Conservation (phyloP, 2,888 invertebrate genomes). For the Tetranychus truncatus region DNA sequence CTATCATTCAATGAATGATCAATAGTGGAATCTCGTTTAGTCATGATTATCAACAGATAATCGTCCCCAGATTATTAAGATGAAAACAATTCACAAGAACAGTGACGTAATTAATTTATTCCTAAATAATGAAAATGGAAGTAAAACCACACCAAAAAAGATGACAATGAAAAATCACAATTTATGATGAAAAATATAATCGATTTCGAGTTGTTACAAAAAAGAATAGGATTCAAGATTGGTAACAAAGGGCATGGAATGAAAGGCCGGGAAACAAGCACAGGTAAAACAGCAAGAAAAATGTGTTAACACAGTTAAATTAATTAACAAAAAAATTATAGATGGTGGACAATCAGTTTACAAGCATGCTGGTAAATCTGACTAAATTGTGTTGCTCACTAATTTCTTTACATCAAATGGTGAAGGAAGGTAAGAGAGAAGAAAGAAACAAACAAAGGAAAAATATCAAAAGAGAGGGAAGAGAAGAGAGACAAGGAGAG, state of each 20-base stretch:
- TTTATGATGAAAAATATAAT: no score
- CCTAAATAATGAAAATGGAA: not conserved
- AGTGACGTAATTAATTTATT: not conserved
- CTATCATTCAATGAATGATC: slow-evolving; percentile 7
- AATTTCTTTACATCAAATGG: not conserved
- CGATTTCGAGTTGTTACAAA: no score
- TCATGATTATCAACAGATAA: not conserved
- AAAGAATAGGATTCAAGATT: no score
- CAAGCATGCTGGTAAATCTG: not conserved
- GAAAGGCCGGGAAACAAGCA: not conserved
- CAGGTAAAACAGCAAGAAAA: not conserved
- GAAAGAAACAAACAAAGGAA: not conserved
- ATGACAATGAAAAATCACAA: no score
- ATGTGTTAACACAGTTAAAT: not conserved
- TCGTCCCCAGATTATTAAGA: not conserved
- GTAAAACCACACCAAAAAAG: no score
- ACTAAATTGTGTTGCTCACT: not conserved
- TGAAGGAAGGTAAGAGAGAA: not conserved
- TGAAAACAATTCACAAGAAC: not conserved
- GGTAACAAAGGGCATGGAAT: no score
- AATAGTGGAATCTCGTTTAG: not conserved
- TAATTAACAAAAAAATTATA: not conserved
- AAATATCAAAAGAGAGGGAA: not conserved
- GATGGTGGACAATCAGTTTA: no score
- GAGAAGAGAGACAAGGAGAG: not conserved